A percentile compares a stretch with the other conserved stretches of the same genome.
Evolutionary conservation across 2,888 invertebrate species (phyloP).

Genomic region (Ennomos erosarius): DNA sequence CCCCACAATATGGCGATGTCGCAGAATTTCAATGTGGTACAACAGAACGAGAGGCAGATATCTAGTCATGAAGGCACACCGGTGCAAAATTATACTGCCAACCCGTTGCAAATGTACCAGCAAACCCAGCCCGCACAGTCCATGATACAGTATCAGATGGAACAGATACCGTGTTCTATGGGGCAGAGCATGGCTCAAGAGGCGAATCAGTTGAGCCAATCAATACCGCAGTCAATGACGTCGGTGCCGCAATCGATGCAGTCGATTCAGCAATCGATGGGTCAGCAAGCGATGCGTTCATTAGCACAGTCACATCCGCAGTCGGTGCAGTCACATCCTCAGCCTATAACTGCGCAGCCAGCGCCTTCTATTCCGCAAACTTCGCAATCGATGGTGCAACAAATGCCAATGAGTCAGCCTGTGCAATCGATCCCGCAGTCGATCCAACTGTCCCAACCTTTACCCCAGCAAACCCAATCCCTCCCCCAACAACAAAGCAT

Average conservation of each 20-base stretch:
- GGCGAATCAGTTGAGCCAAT: slow-evolving; percentile 43
- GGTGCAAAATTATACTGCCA: slow-evolving; percentile 77
- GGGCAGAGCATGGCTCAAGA: slow-evolving; percentile 48
- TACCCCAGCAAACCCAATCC: slow-evolving; percentile 39
- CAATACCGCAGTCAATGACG: slow-evolving; percentile 49
- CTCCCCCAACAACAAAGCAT: slow-evolving; percentile 33
- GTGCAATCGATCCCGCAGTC: slow-evolving; percentile 37
- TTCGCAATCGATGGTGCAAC: slow-evolving; percentile 46
- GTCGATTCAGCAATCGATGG: slow-evolving; percentile 48
- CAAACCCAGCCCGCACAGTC: slow-evolving; percentile 61
- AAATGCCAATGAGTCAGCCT: slow-evolving; percentile 36
- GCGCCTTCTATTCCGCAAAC: slow-evolving; percentile 33
- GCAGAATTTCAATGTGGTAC: slow-evolving; percentile 69
- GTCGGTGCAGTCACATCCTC: slow-evolving; percentile 17
- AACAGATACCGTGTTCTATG: slow-evolving; percentile 43
- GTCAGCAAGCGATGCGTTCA: slow-evolving; percentile 24
- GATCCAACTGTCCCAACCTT: slow-evolving; percentile 36
- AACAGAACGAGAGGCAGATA: slow-evolving; percentile 78
- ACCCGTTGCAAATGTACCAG: slow-evolving; percentile 79
- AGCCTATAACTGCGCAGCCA: slow-evolving; percentile 36
- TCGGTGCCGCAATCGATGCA: slow-evolving; percentile 50
- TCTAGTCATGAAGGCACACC: slow-evolving; percentile 83
- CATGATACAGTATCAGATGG: slow-evolving; percentile 60
- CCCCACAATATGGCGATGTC: slow-evolving; percentile 72
- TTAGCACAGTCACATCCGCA: slow-evolving; percentile 29